These are phyloP conservation scores for Vidua chalybeata DNA, from an alignment of 2,113 vertebrate genomes.

Conservation along the genomic window DNA sequence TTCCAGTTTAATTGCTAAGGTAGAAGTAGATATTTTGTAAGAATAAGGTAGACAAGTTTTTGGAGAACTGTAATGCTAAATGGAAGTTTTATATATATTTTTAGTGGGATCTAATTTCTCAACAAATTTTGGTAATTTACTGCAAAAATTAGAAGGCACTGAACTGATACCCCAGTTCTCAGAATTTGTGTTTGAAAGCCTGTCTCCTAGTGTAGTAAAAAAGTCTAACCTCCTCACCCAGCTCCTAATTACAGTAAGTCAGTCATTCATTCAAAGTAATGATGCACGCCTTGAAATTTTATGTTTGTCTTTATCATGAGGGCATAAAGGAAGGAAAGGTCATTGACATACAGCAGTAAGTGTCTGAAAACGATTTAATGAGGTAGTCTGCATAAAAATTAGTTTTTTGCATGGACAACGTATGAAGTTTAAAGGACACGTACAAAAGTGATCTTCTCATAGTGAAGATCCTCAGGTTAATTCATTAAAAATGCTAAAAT, in stretches of 20 bases:
- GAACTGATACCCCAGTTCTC: not conserved
- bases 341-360: not conserved
- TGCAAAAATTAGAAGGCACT: not conserved
- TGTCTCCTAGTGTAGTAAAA: not conserved
- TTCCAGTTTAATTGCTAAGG: not conserved
- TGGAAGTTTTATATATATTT: not conserved
- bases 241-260: not conserved
- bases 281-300: not conserved
- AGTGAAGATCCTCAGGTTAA: not conserved
- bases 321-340: not conserved
- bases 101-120: not conserved
- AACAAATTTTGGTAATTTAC: not conserved
- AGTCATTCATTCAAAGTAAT: not conserved
- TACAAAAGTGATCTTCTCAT: not conserved
- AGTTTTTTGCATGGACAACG: not conserved
- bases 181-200: not conserved
- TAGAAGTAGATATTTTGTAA: not conserved
- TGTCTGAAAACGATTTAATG: conserved; percentile 28
- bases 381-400: not conserved
- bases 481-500: not conserved
- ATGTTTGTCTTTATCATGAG: not conserved
- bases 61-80: not conserved
- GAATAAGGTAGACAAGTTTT: not conserved
- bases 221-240: not conserved
- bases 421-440: not conserved